Evolutionary conservation across 1,140 invertebrate species (phyloP), one percentile per base, ranked within the genome.

Genomic region (Daktulosphaira vitifoliae): DNA sequence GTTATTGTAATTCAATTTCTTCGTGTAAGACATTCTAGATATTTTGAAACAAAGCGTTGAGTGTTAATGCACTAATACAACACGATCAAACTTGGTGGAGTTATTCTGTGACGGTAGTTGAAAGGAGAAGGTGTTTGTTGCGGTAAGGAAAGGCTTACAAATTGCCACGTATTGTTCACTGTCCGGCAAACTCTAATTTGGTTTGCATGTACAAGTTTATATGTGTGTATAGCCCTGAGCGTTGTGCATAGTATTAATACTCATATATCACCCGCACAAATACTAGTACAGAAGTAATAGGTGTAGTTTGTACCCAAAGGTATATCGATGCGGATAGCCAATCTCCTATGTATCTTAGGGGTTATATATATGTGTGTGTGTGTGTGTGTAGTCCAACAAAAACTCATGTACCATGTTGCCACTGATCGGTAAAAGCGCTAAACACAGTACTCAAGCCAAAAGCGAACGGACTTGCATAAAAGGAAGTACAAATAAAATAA

Each of bases 151-250:
- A 23, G 29, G 39, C 37, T 59, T 59, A 59, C 54, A 59, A 59
- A 59, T 59, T 59, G 54, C 54, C 54, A 44, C 54, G 22, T 44
- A 59, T 59, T 59, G 54, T 59, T 59, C 54, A 59, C 54, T 59
- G 54, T 59, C 54, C 54, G 23, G 23, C 54, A 44, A 59, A 59
- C 54, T 59, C 37, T 22, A 59, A 59, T 44, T 59, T 26, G 53
- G 53, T 9, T n/a, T 29, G 15, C 25, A 15, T 16, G 1, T 7
- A 20, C 11, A 11, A 9, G 9, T 5, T 3, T 16, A 15, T 29
- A n/a, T 18, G 25, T 18, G 15, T 18, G 48, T 51, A 29, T 33
- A 51, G 13, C 51, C 51, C 33, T 53, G 37, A 33, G 33, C 39
- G 25, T 16, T 13, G 16, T 18, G 5, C 20, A 22, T 22, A 25